Evolutionary conservation across 2,888 invertebrate species (phyloP).

Genomic region (Lasioglossum figueresi): DNA sequence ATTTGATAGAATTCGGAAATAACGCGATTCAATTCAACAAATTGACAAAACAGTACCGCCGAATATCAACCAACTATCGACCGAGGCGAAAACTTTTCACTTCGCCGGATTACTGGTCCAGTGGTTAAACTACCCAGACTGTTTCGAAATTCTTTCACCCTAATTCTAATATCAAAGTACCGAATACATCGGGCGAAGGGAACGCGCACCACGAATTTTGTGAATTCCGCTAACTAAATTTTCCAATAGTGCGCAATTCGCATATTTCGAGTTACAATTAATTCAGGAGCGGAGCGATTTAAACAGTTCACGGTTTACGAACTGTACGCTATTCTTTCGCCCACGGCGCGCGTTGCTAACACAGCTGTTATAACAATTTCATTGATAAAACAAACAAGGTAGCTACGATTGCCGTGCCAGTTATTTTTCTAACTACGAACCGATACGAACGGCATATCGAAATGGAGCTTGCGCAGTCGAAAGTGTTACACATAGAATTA

Average conservation of each 20-base stretch:
- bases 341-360: neutral
- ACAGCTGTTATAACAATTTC: neutral
- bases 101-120: neutral
- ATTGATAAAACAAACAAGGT: neutral
- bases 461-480: neutral
- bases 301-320: neutral
- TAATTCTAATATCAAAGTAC: constrained; percentile 18
- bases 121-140: neutral
- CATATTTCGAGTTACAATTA: constrained; percentile 1
- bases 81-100: constrained; percentile 1
- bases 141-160: constrained; percentile 21
- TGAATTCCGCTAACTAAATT: constrained; percentile 18
- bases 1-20: neutral
- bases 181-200: neutral
- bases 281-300: constrained; percentile 6
- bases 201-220: constrained; percentile 1
- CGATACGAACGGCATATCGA: neutral
- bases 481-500: neutral
- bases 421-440: neutral
- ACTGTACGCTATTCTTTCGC: neutral
- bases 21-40: too few species aligned
- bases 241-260: neutral
- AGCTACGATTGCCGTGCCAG: neutral
- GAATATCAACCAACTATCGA: neutral
- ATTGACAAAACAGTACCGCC: neutral